These are phyloP conservation scores for Ceratina calcarata DNA, from an alignment of 1,140 invertebrate species.

Conservation along the genomic window DNA sequence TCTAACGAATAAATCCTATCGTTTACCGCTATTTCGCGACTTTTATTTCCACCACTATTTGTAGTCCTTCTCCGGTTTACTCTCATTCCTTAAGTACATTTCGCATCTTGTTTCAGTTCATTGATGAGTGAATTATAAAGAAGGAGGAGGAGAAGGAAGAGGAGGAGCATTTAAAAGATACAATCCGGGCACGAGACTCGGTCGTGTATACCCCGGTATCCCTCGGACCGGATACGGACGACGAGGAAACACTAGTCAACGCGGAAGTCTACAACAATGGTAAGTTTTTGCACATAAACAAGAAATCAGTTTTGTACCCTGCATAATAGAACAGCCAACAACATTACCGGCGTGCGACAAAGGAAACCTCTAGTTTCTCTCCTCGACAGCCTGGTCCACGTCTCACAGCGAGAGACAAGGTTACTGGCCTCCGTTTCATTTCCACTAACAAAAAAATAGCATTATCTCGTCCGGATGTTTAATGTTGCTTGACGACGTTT, in stretches of 20 bases:
- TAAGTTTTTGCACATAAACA: conserved; percentile 57
- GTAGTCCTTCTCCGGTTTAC: too few species aligned
- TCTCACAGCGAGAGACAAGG: not conserved
- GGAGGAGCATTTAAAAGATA: conserved; percentile 8
- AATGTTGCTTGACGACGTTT: not conserved
- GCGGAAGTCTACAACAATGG: conserved; percentile 78
- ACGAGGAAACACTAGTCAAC: conserved; percentile 78
- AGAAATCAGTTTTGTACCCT: not conserved
- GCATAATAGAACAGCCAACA: not conserved
- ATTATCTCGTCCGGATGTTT: conserved; percentile 22
- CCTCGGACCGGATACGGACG: conserved; percentile 78
- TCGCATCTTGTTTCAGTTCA: conserved; percentile 38
- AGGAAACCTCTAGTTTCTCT: too few species aligned
- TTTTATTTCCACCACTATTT: not conserved
- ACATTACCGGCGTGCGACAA: conserved; percentile 26
- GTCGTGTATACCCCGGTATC: conserved; percentile 78
- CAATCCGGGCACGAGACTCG: conserved; percentile 77
- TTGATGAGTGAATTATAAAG: conserved; percentile 28
- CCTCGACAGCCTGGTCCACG: not conserved
- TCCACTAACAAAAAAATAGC: conserved; percentile 3
- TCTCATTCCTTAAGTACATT: too few species aligned
- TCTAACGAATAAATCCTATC: conserved; percentile 24
- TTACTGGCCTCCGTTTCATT: conserved; percentile 30
- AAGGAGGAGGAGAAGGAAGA: not conserved
- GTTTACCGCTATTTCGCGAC: conserved; percentile 27